Percentiles rank a stretch among this genome's conserved stretches.
Conservation (phyloP, 2,888 invertebrate genomes). For the Lasiommata megera region DNA sequence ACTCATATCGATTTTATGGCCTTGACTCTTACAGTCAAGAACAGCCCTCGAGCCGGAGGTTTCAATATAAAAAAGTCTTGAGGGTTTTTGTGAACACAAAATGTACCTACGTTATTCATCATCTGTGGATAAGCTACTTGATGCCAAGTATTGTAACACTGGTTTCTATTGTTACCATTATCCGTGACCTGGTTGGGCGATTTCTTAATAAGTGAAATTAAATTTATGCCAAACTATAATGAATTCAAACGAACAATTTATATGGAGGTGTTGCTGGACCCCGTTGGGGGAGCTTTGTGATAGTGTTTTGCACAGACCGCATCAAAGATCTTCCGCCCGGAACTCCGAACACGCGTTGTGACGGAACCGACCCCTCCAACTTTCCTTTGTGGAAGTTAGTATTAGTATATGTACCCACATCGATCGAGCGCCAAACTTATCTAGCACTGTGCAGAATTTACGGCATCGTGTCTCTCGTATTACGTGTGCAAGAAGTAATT, state of each 20-base stretch:
- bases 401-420: neutral
- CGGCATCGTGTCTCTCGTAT: neutral
- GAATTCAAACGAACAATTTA: neutral
- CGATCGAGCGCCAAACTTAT: neutral
- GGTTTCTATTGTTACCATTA: neutral
- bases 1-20: constrained; percentile 10
- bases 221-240: neutral
- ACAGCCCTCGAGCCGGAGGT: neutral
- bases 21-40: constrained; percentile 5
- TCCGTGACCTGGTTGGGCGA: neutral
- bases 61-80: neutral
- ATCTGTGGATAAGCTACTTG: neutral
- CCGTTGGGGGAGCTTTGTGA: neutral
- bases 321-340: constrained; percentile 7
- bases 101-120: too few relatives aligned
- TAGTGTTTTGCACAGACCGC: constrained; percentile 8
- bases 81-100: constrained; percentile 1
- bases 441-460: neutral
- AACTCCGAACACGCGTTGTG: neutral
- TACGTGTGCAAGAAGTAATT: neutral
- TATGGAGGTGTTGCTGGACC: neutral
- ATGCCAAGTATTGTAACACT: too few relatives aligned
- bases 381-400: neutral
- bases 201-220: neutral
- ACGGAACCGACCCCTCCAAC: neutral